A percentile compares a stretch with the other conserved stretches of the same genome.
phyloP scores from a whole-genome alignment of 2,113 vertebrate genomes.

The Prionailurus viverrinus region DNA sequence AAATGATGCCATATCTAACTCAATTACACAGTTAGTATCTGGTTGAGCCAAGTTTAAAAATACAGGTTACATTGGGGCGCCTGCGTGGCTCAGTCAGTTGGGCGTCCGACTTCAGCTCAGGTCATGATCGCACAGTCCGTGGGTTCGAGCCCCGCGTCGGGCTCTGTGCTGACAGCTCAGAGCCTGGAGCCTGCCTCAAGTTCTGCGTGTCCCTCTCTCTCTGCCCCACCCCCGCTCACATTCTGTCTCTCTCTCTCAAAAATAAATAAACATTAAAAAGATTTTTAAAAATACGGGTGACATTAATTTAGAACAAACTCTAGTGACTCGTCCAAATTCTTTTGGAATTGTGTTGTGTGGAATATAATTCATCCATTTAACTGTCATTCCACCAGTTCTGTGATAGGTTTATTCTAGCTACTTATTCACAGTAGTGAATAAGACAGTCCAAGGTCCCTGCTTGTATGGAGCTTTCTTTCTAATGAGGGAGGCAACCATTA shows the following conservation, averaged over 20 bases:
- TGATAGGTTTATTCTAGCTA: background rate
- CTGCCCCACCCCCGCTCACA: too few relatives aligned
- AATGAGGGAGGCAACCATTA: background rate
- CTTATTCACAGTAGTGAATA: background rate
- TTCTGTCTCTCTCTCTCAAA: too few relatives aligned
- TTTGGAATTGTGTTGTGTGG: background rate
- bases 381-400: background rate
- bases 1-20: background rate
- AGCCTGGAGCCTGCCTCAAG: too few relatives aligned
- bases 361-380: background rate
- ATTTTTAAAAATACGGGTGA: background rate
- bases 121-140: too few relatives aligned
- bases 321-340: background rate
- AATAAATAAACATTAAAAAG: too few relatives aligned
- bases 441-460: background rate
- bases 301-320: constrained; percentile 42
- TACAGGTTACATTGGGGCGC: background rate
- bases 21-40: background rate
- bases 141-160: too few relatives aligned
- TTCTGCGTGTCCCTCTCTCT: too few relatives aligned
- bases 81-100: too few relatives aligned
- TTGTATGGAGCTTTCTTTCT: background rate
- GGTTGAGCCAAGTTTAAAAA: background rate
- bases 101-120: too few relatives aligned
- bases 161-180: too few relatives aligned